Percentiles rank a stretch among this genome's conserved stretches.
These are phyloP conservation scores for Helicoverpa zea DNA, from an alignment of 1,140 invertebrate genomes.

Conservation along the genomic window DNA sequence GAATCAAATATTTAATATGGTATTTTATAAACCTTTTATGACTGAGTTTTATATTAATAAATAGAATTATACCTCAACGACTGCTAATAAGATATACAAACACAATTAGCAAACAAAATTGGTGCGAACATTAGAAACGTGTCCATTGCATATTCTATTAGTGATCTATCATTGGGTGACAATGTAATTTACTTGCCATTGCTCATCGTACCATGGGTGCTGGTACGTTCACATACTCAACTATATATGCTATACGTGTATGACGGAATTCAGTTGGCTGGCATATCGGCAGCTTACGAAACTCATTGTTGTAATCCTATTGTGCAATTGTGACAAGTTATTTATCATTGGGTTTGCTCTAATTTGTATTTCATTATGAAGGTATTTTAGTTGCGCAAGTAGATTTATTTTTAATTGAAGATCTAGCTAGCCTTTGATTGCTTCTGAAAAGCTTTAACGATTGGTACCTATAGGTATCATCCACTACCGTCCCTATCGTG, in stretches of 20 bases:
- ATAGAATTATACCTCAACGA: neutral
- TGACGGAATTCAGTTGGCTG: conserved; percentile 31
- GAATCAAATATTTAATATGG: no score
- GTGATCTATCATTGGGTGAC: conserved; percentile 43
- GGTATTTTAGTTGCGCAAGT: neutral
- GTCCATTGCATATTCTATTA: neutral
- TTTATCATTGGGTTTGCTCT: conserved; percentile 5
- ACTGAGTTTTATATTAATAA: no score
- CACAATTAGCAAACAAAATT: neutral
- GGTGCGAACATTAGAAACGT: neutral
- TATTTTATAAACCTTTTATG: no score
- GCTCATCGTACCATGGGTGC: conserved; percentile 20
- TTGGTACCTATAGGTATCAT: no score
- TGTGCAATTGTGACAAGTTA: conserved; percentile 33
- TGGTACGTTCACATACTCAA: neutral
- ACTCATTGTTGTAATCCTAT: conserved; percentile 31
- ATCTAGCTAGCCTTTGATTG: no score
- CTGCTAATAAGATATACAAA: neutral
- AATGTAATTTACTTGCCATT: conserved; percentile 32
- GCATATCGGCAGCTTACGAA: conserved; percentile 31
- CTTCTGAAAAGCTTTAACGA: no score
- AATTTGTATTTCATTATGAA: neutral
- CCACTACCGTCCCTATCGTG: no score
- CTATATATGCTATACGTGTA: neutral
- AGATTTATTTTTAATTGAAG: no score